Evolutionary conservation across 2,113 vertebrate genomes (phyloP).

Genomic region (Megatriorchis doriae): DNA sequence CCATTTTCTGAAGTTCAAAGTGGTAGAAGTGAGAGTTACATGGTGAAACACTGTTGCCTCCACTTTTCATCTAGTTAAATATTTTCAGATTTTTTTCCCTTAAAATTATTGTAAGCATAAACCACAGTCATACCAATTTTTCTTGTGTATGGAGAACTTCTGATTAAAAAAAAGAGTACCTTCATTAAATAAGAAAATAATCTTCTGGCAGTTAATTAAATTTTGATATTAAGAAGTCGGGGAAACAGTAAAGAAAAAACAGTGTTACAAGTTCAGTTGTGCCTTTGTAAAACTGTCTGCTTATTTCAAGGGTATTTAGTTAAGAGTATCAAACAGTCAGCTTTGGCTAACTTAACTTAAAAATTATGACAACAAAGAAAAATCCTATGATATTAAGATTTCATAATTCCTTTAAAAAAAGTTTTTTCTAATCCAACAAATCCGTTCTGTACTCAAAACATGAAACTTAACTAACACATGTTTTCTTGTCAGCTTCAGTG

Average conservation of each 20-base stretch:
- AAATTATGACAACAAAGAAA: not conserved
- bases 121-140: not conserved
- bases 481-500: not conserved
- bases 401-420: not conserved
- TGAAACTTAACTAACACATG: not conserved
- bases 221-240: not conserved
- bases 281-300: not conserved
- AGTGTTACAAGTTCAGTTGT: not conserved
- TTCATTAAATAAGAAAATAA: not conserved
- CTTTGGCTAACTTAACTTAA: not conserved
- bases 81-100: not conserved
- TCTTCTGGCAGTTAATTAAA: not conserved
- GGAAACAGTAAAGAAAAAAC: not conserved
- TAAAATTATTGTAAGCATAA: not conserved
- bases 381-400: not conserved
- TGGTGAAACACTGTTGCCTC: not conserved
- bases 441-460: not conserved
- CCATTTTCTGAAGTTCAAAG: constrained; percentile 8
- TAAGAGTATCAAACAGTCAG: not conserved
- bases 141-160: not conserved
- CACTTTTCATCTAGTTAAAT: not conserved
- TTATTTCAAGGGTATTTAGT: not conserved
- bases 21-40: not conserved
- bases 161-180: not conserved
- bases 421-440: not conserved